Percentiles rank a stretch among this genome's conserved stretches.
Evolutionary conservation across 2,113 vertebrate species (phyloP).

Genomic region (Propithecus coquereli): DNA sequence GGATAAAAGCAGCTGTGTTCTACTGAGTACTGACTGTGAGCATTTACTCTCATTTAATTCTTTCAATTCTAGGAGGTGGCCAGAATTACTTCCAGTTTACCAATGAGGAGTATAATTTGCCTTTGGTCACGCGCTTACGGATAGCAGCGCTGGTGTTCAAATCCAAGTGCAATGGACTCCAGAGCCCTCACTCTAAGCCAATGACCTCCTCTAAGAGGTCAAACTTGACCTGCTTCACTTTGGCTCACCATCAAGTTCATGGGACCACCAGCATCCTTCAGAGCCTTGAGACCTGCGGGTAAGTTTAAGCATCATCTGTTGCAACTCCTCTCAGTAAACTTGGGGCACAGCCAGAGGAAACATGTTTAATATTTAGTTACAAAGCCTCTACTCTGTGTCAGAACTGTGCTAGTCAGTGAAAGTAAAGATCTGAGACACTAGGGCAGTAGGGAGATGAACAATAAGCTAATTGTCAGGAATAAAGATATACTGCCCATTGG

Average conservation of each 20-base stretch:
- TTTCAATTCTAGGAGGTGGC: no score
- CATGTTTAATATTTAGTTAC: background rate
- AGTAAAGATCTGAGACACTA: background rate
- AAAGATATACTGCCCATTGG: background rate
- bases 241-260: background rate
- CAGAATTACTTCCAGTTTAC: rapidly evolving
- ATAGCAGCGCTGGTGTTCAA: background rate
- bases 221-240: background rate
- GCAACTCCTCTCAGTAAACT: background rate
- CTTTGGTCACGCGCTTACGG: background rate
- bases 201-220: background rate
- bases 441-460: background rate
- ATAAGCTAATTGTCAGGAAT: background rate
- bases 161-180: background rate
- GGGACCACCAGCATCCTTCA: background rate
- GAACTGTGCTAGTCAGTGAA: background rate
- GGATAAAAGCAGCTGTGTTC: background rate
- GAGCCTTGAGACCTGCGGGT: background rate
- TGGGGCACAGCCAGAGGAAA: background rate
- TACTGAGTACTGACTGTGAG: background rate
- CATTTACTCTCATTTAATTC: background rate
- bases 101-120: background rate
- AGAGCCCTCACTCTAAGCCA: background rate
- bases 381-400: background rate
- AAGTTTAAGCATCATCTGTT: rapidly evolving